Base-by-base conservation (phyloP, 2,113 vertebrate species). In the Pelvicachromis taeniatus region DNA sequence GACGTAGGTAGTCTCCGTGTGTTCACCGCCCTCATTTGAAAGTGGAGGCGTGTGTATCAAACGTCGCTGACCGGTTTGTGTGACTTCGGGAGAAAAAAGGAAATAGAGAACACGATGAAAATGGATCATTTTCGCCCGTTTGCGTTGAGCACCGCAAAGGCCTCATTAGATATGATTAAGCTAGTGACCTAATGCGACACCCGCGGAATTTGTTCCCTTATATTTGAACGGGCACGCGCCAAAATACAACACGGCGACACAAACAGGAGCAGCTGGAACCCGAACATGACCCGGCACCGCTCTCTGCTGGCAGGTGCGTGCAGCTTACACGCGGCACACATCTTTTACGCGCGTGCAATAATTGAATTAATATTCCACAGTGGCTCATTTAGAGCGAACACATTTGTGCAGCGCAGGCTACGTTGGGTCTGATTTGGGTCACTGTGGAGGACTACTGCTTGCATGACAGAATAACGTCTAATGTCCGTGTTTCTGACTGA, bases 21-120 rank as follows among this genome's bases (percentile, higher is more conserved):
- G 54, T 87, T 92, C 84, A 31, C 88, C 86, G 85, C 87, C 56
- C 87, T 87, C 82, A 42, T 92, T 89, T 94, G 48, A 94, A 94
- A 91, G 52, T 84, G 84, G 83, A 89, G 85, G 90, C 82, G 81
- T 90, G 87, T 61, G 10, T 13, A 52, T 19, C 5, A 61, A 75
- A 83, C 53, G 33, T 2, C 56, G 16, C 16, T 61, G 9, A 50
- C 0, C n/a, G 17, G 2, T 70, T 84, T 50, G 10, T 23, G 21
- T 21, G 19, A 38, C 26, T 55, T 33, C 26, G 29, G 52, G 10
- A 63, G 31, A 19, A 73, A 13, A 65, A 40, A 1, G 10, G 0
- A 0, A 12, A 26, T 58, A 4, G 45, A 38, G 0, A 11, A 73
- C 26, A 8, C 14, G 26, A 42, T 1, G 5, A 19, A 4, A 9